Base-by-base conservation (phyloP, 2,113 vertebrate species). In the Orycteropus afer region DNA sequence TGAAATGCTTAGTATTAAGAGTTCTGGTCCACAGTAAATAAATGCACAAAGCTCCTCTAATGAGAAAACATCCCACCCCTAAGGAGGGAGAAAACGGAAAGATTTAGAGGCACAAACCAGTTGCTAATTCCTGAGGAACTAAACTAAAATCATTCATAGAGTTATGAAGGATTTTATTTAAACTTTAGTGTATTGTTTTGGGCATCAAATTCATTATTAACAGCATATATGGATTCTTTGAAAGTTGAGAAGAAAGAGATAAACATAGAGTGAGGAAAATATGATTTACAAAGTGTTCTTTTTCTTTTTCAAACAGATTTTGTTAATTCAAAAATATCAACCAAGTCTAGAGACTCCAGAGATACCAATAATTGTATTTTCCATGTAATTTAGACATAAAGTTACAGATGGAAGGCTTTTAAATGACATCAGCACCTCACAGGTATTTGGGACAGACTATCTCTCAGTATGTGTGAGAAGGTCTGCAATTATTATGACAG, bases 301-400 rank as follows among this genome's bases (percentile, higher is more conserved):
- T 95, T 97, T 97, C 93, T 97, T 93, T 98, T 96, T 92, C 96
- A n/a, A 15, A 97, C 49, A 93, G 85, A 47, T 86, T 98, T 98
- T 42, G 91, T 98, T 97, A 98, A 98, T 95, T 98, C 90, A 96
- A 97, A 98, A 98, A 92, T 85, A 97, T 89, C 95, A 97, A 96
- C 95, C 97, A 97, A 96, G 95, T 97, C 14, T 67, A 95, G 91
- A 95, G 86, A 97, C 82, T 97, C 93, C 79, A 94, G 86, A 93
- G 93, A 90, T 95, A 98, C 45, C 95, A 96, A 81, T 94, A 96
- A 98, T 79, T 97, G 86, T 93, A 96, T 97, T 98, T 97, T 97
- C 97, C 96, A 97, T 89, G 83, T 96, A 98, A 97, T 97, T 98
- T 94, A 86, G 86, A 97, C 96, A 89, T 96, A 87, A 97, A 94